Evolutionary conservation across 2,113 vertebrate genomes (phyloP).

Genomic region (Platysteira castanea): DNA sequence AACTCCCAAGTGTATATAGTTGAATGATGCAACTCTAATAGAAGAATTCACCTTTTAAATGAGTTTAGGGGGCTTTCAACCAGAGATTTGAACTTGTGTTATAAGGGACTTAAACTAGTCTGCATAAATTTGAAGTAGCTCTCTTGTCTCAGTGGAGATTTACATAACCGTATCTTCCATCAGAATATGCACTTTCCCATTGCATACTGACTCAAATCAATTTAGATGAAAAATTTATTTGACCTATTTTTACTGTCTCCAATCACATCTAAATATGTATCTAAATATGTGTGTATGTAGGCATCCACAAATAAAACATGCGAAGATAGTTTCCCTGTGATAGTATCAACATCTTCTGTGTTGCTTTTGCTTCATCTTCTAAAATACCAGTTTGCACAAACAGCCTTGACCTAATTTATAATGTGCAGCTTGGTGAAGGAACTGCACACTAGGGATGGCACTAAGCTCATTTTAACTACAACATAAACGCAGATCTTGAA

Average conservation of each 20-base stretch:
- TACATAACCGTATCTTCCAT: background rate
- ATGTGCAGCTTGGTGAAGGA: background rate
- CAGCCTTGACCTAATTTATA: background rate
- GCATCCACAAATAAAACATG: background rate
- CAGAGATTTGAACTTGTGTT: background rate
- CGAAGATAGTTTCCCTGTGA: background rate
- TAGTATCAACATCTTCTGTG: background rate
- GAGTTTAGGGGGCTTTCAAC: background rate
- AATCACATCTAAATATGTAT: background rate
- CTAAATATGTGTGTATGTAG: background rate
- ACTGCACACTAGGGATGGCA: background rate
- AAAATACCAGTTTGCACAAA: background rate
- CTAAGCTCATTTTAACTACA: constrained; percentile 6
- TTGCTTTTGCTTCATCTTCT: background rate
- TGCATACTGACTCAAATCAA: background rate
- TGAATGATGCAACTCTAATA: background rate
- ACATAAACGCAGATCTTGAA: background rate
- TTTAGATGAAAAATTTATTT: constrained; percentile 19
- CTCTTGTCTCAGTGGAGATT: background rate
- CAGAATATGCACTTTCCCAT: background rate
- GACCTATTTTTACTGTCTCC: background rate
- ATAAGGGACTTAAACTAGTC: background rate
- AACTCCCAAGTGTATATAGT: background rate
- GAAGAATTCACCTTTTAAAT: background rate
- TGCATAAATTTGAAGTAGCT: background rate